phyloP scores from a whole-genome alignment of 2,113 vertebrate species.

The Phalacrocorax brasilianus region DNA sequence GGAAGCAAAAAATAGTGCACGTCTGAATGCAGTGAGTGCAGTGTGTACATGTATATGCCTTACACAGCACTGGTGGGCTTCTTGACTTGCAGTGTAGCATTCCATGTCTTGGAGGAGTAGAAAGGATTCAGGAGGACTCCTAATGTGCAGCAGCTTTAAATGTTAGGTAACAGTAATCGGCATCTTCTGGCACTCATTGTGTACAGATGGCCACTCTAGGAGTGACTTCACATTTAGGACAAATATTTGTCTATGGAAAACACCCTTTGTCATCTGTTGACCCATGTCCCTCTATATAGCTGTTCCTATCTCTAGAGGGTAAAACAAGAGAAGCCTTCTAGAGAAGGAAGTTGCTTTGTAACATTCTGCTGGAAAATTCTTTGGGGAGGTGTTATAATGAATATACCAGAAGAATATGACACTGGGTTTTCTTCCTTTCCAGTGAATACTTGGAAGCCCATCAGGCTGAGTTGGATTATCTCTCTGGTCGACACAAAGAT shows the following conservation, averaged over 20 bases:
- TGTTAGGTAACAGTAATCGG: background rate
- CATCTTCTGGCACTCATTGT: background rate
- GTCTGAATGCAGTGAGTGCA: background rate
- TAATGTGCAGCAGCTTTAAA: background rate
- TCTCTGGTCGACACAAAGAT: constrained; percentile 86
- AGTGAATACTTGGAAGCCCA: constrained; percentile 88
- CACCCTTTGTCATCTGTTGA: background rate
- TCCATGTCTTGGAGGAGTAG: background rate
- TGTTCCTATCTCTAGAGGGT: background rate
- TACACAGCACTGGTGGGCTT: too few species aligned
- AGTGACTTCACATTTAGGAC: background rate
- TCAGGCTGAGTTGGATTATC: constrained; percentile 89
- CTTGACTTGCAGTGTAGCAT: background rate
- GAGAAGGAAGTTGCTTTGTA: background rate
- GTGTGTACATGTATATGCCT: background rate
- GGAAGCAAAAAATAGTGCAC: background rate
- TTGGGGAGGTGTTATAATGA: background rate
- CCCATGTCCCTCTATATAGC: background rate
- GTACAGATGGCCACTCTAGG: background rate
- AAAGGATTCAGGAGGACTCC: background rate
- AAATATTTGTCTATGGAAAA: background rate
- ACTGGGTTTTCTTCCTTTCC: background rate
- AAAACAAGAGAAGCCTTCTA: background rate
- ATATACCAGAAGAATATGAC: background rate
- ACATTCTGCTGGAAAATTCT: background rate